A percentile compares a stretch with the other conserved stretches of the same genome.
Evolutionary conservation across 2,888 invertebrate species (phyloP).

Genomic region (Dicyrtomina minuta): DNA sequence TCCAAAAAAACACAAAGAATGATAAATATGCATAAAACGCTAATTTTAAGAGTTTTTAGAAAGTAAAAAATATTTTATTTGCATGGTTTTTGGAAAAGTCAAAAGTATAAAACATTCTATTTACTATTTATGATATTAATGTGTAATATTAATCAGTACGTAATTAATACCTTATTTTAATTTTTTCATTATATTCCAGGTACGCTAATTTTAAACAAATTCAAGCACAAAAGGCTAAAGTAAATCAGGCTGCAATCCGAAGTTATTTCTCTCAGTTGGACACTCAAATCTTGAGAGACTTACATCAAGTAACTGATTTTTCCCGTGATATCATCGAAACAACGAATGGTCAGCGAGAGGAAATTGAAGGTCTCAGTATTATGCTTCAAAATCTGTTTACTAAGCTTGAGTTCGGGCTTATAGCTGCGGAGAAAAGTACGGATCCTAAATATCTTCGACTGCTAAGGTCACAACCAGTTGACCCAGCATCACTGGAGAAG

Average conservation of each 20-base stretch:
- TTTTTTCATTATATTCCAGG: too few species aligned
- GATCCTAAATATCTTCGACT: conserved; percentile 20
- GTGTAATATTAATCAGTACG: not conserved
- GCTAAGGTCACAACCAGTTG: conserved; percentile 16
- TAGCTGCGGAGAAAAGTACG: conserved; percentile 21
- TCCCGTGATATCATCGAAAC: conserved; percentile 27
- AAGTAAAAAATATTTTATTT: too few species aligned
- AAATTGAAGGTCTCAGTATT: conserved; percentile 13
- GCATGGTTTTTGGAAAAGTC: too few species aligned
- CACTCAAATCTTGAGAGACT: conserved; percentile 6
- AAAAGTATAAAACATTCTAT: too few species aligned
- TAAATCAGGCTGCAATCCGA: not conserved
- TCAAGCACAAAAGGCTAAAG: not conserved
- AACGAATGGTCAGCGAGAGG: conserved; percentile 29
- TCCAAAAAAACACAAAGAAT: too few species aligned
- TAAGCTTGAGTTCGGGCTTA: conserved; percentile 23
- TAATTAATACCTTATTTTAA: too few species aligned
- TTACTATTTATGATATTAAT: too few species aligned
- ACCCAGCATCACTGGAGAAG: conserved; percentile 13
- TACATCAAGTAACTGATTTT: conserved; percentile 22
- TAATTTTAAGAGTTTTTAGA: too few species aligned
- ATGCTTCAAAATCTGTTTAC: conserved; percentile 24
- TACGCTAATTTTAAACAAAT: conserved; percentile 7
- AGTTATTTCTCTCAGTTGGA: conserved; percentile 10
- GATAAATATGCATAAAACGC: too few species aligned